These are phyloP conservation scores for Phrynosoma blainvillii DNA, from an alignment of 2,113 vertebrate species.

Conservation along the genomic window DNA sequence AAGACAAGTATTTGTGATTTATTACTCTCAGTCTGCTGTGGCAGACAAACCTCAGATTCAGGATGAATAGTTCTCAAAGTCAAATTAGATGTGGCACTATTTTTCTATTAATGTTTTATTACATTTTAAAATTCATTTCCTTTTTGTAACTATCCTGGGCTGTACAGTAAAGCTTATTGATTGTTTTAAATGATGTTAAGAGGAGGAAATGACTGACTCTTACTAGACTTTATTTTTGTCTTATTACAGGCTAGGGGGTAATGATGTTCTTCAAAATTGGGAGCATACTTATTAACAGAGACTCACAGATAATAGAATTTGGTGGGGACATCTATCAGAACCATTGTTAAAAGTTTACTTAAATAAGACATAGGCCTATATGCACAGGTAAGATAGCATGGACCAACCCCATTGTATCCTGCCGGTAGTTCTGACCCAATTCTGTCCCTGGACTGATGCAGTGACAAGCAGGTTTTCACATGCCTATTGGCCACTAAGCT, in stretches of 20 bases:
- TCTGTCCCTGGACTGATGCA: no score
- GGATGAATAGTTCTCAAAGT: background rate
- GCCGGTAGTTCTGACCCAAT: no score
- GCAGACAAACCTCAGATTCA: background rate
- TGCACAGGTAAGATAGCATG: no score
- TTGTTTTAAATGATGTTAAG: background rate
- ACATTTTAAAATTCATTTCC: background rate
- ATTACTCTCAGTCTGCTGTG: background rate
- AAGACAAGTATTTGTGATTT: background rate
- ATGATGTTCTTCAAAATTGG: background rate
- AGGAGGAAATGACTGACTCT: background rate
- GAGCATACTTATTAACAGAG: background rate
- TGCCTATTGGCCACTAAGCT: no score
- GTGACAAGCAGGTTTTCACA: no score
- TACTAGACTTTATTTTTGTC: background rate
- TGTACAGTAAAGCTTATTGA: background rate
- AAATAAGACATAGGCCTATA: no score
- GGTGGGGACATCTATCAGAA: background rate
- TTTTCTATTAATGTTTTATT: background rate
- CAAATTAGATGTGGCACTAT: background rate
- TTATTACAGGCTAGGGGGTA: background rate
- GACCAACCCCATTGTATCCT: no score
- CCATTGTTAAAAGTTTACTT: no score
- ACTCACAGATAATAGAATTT: background rate
- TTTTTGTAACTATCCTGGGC: background rate